Evolutionary conservation across 2,888 invertebrate genomes (phyloP), one percentile per base, ranked within the genome.

Genomic region (Oscheius onirici): DNA sequence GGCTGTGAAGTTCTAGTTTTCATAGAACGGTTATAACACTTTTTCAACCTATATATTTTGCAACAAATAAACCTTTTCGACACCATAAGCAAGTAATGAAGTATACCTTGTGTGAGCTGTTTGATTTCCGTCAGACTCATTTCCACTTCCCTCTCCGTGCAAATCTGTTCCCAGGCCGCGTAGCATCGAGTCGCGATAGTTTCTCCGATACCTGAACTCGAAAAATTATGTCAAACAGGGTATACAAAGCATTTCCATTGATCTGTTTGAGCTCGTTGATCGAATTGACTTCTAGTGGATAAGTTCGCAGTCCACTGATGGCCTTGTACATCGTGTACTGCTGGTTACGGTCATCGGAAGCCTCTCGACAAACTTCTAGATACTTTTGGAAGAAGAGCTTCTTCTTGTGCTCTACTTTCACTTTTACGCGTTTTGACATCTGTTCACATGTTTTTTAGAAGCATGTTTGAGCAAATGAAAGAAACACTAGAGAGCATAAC

Each of bases 151-250:
- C 67, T 52, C 15, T 74, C 71, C 3, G 40, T 17, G 43, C 72
- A 71, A 8, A 73, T 72, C 0, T 49, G 40, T 11, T 80, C 73
- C 84, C 83, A 83, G n/a, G 83, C 79, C 13, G 80, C 72, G 44
- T 81, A 82, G 28, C 84, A 71, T 28, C 83, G 78, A 24, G 80
- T 70, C 1, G 86, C 85, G 61, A 86, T 82, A 44, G 78, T 75
- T 24, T 84, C 84, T 5, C 86, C 86, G 46, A 86, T 80, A 34
- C 85, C 86, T 85, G 49, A 44, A 81, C 65, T 11, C 6, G 1
- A 15, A 57, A 11, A 60, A 41, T 17, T 22, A 58, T 8, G 15
- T 15, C 3, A 1, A 3, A 49, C n/a, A 63, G 2, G 24, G 3
- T 34, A 52, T 22, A 20, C 24, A 20, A 15, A 52, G n/a, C 6